A percentile compares a stretch with the other conserved stretches of the same genome.
phyloP scores from a whole-genome alignment of 2,113 vertebrate species.

The Sinocyclocheilus grahami region DNA sequence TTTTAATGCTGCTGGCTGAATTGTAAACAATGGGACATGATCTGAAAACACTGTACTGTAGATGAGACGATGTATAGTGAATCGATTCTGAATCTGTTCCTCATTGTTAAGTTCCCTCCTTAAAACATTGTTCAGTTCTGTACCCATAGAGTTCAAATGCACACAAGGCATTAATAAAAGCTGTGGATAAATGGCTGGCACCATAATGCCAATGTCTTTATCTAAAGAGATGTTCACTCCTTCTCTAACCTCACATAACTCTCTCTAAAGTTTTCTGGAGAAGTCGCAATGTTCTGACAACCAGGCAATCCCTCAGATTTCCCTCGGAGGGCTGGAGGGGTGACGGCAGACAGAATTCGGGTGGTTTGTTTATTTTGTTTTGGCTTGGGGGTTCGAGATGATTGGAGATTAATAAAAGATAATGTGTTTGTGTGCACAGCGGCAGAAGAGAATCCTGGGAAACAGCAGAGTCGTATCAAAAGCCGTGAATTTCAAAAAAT shows the following conservation, averaged over 20 bases:
- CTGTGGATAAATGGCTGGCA: neutral
- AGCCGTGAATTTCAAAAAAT: neutral
- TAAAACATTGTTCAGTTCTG: neutral
- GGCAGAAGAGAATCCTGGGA: slow-evolving; percentile 14
- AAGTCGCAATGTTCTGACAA: slow-evolving; percentile 11
- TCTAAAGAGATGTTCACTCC: neutral
- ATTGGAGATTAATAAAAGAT: slow-evolving; percentile 45
- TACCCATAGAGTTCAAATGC: neutral
- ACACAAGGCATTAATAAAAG: neutral
- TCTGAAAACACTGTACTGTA: neutral
- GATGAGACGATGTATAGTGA: neutral
- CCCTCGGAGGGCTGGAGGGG: neutral
- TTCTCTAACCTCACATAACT: slow-evolving; percentile 17
- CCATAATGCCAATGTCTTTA: neutral
- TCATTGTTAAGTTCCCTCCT: neutral
- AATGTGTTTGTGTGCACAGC: slow-evolving; percentile 11
- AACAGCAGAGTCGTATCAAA: neutral
- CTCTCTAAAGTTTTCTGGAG: slow-evolving; percentile 26
- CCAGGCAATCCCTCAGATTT: slow-evolving; percentile 38
- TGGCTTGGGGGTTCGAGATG: slow-evolving; percentile 32
- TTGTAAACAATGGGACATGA: neutral
- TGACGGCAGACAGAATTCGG: slow-evolving; percentile 19
- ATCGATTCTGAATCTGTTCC: neutral
- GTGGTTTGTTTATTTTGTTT: slow-evolving; percentile 27
- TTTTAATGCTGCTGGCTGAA: neutral